Evolutionary conservation across 2,888 invertebrate genomes (phyloP), one percentile per base, ranked within the genome.

Genomic region (Dasypolia templi): DNA sequence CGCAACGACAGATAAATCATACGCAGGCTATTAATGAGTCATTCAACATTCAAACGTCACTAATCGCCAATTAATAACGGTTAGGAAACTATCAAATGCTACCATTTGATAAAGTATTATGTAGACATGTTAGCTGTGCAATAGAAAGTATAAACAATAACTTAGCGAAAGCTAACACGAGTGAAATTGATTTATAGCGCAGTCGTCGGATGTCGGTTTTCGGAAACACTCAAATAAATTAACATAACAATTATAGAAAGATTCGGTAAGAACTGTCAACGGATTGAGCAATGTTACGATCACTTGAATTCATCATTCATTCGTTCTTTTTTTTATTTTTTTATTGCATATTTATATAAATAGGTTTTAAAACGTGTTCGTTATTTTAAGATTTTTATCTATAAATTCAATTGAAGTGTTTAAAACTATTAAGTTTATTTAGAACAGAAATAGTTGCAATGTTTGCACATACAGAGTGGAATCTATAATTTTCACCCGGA

Each of bases 81-180:
- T 92, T 91, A 93, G 90, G 92, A 92, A 93, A 91, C 90, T 89
- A 89, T 92, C 90, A 92, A 93, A 93, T 92, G 92, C 92, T 93
- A 93, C 92, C 91, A 93, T 94, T 94, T 92, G 92, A 93, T 92
- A 92, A 88, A 93, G 91, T 93, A 94, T 93, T 93, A 86, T 81
- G 72, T 71, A 89, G 89, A 89, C 87, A 84, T 89, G 87, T 88
- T 85, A 83, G 84, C 88, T 89, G 89, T 83, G 89, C 90, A 93
- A 93, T 96, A 96, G 96, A 96, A 96, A 96, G 96, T 95, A 94
- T 94, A 94, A 95, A 96, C 96, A 96, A 96, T 96, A 95, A 94
- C 89, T 89, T 89, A 90, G 95, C 95, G 96, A 96, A 96, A 96
- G 96, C 93, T 92, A 90, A 91, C 91, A 90, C 87, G 88, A 89